Base-by-base conservation (phyloP, 1,140 invertebrate genomes). In the Plectrocnemia conspersa region DNA sequence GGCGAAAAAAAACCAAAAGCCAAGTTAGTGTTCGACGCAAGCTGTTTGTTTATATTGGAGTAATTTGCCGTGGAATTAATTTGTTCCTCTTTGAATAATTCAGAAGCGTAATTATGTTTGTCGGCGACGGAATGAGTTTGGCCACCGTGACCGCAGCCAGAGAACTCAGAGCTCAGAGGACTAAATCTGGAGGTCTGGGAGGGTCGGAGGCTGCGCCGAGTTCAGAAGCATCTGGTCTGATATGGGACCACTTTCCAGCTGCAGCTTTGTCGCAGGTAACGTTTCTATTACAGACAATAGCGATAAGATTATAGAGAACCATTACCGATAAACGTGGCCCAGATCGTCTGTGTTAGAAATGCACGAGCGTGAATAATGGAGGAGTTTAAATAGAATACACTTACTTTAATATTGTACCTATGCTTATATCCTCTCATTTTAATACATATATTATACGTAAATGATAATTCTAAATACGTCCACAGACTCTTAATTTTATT, bases 51-150 rank as follows among this genome's bases (percentile, higher is more conserved):
- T n/a, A n/a, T n/a, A n/a, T n/a, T n/a, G n/a, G n/a, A n/a, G 15
- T 7, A 6, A 15, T 9, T 9, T 40, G 15, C 18, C 6, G 10
- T 6, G 18, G n/a, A n/a, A n/a, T n/a, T n/a, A n/a, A n/a, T n/a
- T n/a, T n/a, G n/a, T n/a, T 9, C 7, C 6, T 38, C 4, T 38
- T 11, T 16, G n/a, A 9, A 50, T 18, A 50, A 23, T 10, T 19
- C 38, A 76, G 74, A 62, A 76, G 74, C 64, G 77, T 90, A n/a
- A 82, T 91, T 23, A 70, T 91, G 33, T 85, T 89, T 62, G 77
- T 91, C 3, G 88, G 87, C 0, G 88, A 91, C 70, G 89, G 88
- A 7, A 88, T 90, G 82, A 85, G 87, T 16, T 72, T 88, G 35
- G 77, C 84, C 1, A 89, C 88, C 0, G 74, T 86, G 1, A 88